Conservation (phyloP, 2,797 vertebrate species). For the Phyllotis vaccarum region DNA sequence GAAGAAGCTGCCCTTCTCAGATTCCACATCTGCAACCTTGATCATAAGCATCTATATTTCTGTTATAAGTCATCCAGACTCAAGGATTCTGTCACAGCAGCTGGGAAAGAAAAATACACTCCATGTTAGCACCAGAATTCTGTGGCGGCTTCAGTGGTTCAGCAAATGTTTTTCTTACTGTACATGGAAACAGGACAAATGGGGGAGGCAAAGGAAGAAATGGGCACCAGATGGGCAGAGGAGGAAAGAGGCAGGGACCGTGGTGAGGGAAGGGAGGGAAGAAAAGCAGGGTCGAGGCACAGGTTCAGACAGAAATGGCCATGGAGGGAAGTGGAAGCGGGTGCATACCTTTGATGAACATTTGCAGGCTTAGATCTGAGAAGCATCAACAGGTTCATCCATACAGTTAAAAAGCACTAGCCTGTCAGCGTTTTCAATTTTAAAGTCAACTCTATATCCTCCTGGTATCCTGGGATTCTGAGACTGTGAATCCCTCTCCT, state of each 20-base stretch:
- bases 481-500: slow-evolving; percentile 62
- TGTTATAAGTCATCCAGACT: neutral
- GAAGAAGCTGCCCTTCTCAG: neutral
- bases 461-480: slow-evolving; percentile 76
- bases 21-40: accelerated
- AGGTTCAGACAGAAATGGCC: neutral
- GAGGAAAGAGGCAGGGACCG: no score
- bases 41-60: neutral
- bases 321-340: neutral
- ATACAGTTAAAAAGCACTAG: slow-evolving; percentile 81
- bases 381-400: slow-evolving; percentile 85
- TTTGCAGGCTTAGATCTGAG: slow-evolving; percentile 83
- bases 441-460: slow-evolving; percentile 82
- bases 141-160: neutral
- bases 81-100: neutral
- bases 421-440: slow-evolving; percentile 82
- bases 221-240: accelerated
- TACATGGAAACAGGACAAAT: neutral
- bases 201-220: neutral
- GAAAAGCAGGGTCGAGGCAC: accelerated
- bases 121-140: accelerated
- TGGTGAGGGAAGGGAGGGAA: slow-evolving; percentile 7
- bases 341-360: slow-evolving; percentile 77
- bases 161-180: neutral
- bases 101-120: neutral